A percentile compares a stretch with the other conserved stretches of the same genome.
Evolutionary conservation across 2,888 invertebrate genomes (phyloP).

Genomic region (Margaritifera margaritifera): DNA sequence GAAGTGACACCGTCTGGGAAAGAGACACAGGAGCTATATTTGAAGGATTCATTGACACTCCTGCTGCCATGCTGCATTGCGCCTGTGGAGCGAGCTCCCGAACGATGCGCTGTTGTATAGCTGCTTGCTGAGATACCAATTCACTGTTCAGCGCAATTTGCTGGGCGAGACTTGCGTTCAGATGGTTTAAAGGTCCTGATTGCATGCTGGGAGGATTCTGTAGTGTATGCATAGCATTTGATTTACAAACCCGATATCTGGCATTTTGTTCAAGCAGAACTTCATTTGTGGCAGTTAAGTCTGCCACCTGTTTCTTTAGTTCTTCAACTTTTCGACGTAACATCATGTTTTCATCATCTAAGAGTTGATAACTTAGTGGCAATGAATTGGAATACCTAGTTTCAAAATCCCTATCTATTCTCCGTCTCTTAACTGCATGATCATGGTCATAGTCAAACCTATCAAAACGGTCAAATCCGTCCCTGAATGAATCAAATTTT

Average conservation of each 20-base stretch:
- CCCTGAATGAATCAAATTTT: constrained; percentile 36
- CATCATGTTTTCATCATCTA: constrained; percentile 81
- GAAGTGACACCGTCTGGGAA: constrained; percentile 58
- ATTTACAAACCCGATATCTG: constrained; percentile 76
- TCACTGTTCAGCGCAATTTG: constrained; percentile 68
- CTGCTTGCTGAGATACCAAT: constrained; percentile 58
- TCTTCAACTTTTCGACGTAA: constrained; percentile 81
- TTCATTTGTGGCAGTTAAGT: constrained; percentile 84
- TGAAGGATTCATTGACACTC: constrained; percentile 57
- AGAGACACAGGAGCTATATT: constrained; percentile 57
- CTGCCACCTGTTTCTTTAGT: constrained; percentile 81
- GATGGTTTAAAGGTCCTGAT: constrained; percentile 48
- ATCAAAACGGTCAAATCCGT: constrained; percentile 49
- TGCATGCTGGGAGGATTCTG: constrained; percentile 38
- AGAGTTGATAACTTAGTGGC: constrained; percentile 59
- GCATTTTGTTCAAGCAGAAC: constrained; percentile 86
- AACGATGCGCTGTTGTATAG: constrained; percentile 64
- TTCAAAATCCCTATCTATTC: constrained; percentile 53
- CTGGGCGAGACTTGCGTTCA: constrained; percentile 69
- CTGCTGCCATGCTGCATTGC: constrained; percentile 43
- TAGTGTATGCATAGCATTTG: constrained; percentile 54
- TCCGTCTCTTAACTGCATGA: constrained; percentile 50
- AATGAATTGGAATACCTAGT: constrained; percentile 44
- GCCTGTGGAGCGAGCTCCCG: constrained; percentile 49
- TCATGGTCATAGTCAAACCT: constrained; percentile 53